Base-by-base conservation (phyloP, 2,113 vertebrate species). In the Cricetomys ansorgei region DNA sequence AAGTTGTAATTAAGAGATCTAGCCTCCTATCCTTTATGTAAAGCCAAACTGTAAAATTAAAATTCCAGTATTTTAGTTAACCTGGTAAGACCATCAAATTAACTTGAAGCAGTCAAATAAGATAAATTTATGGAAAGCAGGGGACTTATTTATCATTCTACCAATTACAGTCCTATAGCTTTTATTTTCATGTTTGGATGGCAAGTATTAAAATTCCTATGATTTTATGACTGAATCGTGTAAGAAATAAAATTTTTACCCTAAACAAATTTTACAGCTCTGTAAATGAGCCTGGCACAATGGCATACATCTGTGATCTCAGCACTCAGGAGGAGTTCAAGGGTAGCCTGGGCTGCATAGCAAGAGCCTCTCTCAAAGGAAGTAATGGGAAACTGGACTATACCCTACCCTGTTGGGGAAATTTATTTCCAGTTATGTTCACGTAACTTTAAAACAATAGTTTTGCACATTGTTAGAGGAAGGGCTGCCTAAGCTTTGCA, bases 41-140 rank as follows among this genome's bases (percentile, higher is more conserved):
- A 97, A 97, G 94, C 73, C 80, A 97, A 97, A 83, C 76, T 97
- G 94, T 87, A 98, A 93, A 98, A 98, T 92, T 92, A 92, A 86
- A 94, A 94, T 92, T 86, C 91, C 43, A 89, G 80, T 76, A 91
- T 79, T 94, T 91, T 96, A 97, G 97, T 96, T 96, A 97, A 96
- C 85, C 95, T 93, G 31, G 15, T 79, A 94, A 96, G 88, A 65
- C 80, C 59, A 95, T 94, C 94, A 97, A 94, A 95, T 96, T 94
- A 91, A 96, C 92, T 90, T 93, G 80, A 70, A 85, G 77, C 31
- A 81, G 67, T 31, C 94, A 98, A 97, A 89, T 94, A 94, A 93
- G 86, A 80, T 87, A 84, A 97, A 95, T 96, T 88, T 94, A 94
- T 95, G 76, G 76, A 95, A 50, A 91, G 72, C 92, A 88, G 11